Base-by-base conservation (phyloP, 1,140 invertebrate genomes). In the Bombus ignitus region DNA sequence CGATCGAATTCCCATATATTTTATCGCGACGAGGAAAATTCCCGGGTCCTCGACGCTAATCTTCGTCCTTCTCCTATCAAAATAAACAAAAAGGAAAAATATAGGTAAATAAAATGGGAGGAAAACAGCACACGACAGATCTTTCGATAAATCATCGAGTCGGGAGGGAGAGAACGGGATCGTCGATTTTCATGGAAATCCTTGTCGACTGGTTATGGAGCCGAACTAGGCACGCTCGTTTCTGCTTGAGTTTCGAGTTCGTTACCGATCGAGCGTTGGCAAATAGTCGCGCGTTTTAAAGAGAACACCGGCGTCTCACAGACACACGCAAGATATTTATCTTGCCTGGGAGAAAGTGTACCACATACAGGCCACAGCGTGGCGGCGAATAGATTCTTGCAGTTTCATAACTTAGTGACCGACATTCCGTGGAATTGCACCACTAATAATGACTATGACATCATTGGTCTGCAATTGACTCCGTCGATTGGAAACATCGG, bases 361-460 rank as follows among this genome's bases (percentile, higher is more conserved):
- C 86, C 86, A 76, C 86, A 86, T 89, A 85, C 78, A 87, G 75
- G 74, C 88, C 47, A 74, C 75, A 83, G 71, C 83, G 80, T 77
- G 82, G 82, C 88, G 39, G 87, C 80, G 89, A 92, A 93, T 92
- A 90, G 90, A 93, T 93, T 93, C 92, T 88, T 93, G 87, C 83
- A 91, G 90, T 93, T 93, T 93, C 92, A 93, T 93, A 93, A 93
- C 92, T 93, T 92, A 90, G 84, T 92, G 90, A 91, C 92, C 92
- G 92, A 93, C 92, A 93, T 93, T 92, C 92, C 92, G 88, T 80
- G 79, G 74, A 92, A 93, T 93, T 93, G 92, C 93, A 93, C 92
- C 93, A 93, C 91, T 89, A 92, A 92, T 93, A 93, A 92, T 91
- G 87, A 73, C 87, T 87, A 88, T 93, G 92, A 93, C 92, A 90